phyloP scores from a whole-genome alignment of 1,140 invertebrate species.

The Atta texana region DNA sequence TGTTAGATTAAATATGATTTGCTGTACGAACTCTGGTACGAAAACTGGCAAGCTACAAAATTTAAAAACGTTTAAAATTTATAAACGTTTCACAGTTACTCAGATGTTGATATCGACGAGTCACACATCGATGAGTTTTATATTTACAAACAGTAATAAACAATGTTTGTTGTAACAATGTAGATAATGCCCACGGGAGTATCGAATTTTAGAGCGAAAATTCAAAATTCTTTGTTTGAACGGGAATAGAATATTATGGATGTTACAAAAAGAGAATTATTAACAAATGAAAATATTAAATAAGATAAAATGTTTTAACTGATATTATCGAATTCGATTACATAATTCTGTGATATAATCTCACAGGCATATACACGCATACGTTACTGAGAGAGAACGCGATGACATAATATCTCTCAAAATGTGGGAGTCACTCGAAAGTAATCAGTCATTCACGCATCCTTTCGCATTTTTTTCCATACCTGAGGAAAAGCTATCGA shows the following conservation, averaged over 20 bases:
- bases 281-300: not conserved
- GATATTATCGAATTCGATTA: not conserved
- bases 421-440: not conserved
- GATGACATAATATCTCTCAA: not conserved
- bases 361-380: too few relatives aligned
- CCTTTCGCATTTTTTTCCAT: not conserved
- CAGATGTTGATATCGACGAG: not conserved
- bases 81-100: not conserved
- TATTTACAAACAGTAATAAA: constrained; percentile 10
- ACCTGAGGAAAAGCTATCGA: not conserved
- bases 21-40: not conserved
- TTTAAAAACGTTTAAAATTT: too few relatives aligned
- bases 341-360: not conserved
- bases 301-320: not conserved
- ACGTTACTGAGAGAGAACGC: not conserved
- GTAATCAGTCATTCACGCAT: not conserved
- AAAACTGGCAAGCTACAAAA: not conserved
- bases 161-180: not conserved
- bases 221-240: not conserved
- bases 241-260: not conserved
- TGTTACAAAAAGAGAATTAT: not conserved
- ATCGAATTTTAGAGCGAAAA: not conserved
- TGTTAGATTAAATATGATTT: constrained; percentile 2
- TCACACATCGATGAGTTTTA: not conserved
- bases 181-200: not conserved